phyloP scores from a whole-genome alignment of 1,140 invertebrate species.

The Bombus confusus region DNA sequence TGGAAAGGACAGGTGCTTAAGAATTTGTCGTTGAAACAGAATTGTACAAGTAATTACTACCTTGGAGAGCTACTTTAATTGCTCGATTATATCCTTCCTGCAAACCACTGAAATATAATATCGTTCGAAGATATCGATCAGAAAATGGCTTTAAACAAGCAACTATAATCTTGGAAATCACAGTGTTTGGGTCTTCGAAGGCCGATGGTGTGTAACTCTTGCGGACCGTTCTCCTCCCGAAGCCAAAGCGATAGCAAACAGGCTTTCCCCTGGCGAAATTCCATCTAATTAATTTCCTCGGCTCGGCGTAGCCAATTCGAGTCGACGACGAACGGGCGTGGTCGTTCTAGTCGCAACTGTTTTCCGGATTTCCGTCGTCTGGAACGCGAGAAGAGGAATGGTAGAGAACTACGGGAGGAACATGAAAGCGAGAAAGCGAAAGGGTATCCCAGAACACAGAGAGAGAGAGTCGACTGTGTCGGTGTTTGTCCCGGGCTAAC shows the following conservation, averaged over 20 bases:
- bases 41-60: neutral
- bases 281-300: slow-evolving; percentile 76
- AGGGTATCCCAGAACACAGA: neutral
- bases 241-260: slow-evolving; percentile 20
- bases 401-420: neutral
- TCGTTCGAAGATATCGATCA: neutral
- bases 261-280: slow-evolving; percentile 57
- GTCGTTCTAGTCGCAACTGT: slow-evolving; percentile 46
- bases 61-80: neutral
- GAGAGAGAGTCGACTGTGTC: neutral
- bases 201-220: neutral
- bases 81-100: no score
- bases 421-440: neutral
- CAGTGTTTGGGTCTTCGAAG: no score
- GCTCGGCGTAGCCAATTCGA: slow-evolving; percentile 69
- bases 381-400: neutral
- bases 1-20: neutral
- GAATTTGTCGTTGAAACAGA: neutral
- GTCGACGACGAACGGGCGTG: slow-evolving; percentile 76
- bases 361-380: slow-evolving; percentile 55
- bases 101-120: neutral
- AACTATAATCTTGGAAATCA: neutral
- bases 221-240: no score
- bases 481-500: slow-evolving; percentile 18
- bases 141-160: neutral